Base-by-base conservation (phyloP, 2,113 vertebrate genomes). In the Guaruba guarouba region DNA sequence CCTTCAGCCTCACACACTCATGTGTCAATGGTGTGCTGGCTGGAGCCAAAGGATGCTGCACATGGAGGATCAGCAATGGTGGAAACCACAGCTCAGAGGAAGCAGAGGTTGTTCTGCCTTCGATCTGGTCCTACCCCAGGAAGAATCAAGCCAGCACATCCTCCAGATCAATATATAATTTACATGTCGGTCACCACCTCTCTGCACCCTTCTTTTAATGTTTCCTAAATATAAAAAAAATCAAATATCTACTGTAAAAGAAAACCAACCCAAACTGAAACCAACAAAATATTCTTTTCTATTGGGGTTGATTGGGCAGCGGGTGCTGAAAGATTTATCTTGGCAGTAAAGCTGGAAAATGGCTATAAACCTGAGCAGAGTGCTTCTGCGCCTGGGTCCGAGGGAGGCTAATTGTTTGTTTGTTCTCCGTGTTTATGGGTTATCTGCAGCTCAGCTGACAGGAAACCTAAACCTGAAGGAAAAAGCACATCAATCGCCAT, bases 391-490 rank as follows among this genome's bases (percentile, higher is more conserved):
- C 91, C 92, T 71, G 89, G 96, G 94, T 96, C 96, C 37, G 68
- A 88, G 94, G 95, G 96, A 95, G 95, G 96, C 94, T 96, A 97
- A 97, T 97, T 96, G 95, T 97, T 96, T 97, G 96, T 97, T 97
- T 97, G 96, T 94, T 96, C 95, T 96, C 48, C 4, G 61, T 96
- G 96, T 97, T 97, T 97, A 96, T 95, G 96, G 96, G 93, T 96
- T 96, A 96, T 96, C 89, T 95, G 93, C 4, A 13, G 94, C 94
- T 96, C 92, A 63, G 86, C 92, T 95, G 94, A 95, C 96, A 95
- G 95, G 92, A 96, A 96, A 96, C 92, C 94, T 96, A 96, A 96
- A 97, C 80, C 92, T 84, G 95, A 44, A 95, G 86, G 86, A 96
- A 95, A 86, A 87, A 92, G 66, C 91, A 54, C 93, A 94, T 96